phyloP scores from a whole-genome alignment of 2,113 vertebrate species.

The Phylloscopus trochiloides region DNA sequence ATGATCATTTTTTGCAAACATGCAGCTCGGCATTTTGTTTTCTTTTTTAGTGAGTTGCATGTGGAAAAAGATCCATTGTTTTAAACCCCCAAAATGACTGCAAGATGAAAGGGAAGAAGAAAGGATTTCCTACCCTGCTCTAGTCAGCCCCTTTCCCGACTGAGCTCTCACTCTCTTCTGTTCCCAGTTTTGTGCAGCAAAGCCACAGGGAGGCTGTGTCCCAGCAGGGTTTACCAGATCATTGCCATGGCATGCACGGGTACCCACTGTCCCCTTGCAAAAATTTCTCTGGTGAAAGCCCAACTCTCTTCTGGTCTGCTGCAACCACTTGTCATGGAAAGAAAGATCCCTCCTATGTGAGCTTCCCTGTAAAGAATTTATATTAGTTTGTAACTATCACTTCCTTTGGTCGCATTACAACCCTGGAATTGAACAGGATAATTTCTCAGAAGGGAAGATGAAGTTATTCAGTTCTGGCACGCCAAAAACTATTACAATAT shows the following conservation, averaged over 20 bases:
- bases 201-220: background rate
- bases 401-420: background rate
- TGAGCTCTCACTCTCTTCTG: background rate
- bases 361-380: background rate
- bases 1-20: background rate
- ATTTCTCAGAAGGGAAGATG: background rate
- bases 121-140: background rate
- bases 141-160: background rate
- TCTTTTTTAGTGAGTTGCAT: background rate
- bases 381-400: background rate
- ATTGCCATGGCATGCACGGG: background rate
- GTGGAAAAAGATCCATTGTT: background rate
- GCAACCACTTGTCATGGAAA: background rate
- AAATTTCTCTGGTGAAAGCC: background rate
- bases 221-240: background rate
- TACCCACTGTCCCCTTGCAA: rapidly evolving
- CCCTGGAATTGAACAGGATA: background rate
- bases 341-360: background rate
- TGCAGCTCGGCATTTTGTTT: background rate
- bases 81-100: background rate
- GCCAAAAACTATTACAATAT: background rate
- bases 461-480: background rate
- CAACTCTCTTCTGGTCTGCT: background rate
- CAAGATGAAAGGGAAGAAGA: background rate
- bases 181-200: background rate